Conservation (phyloP, 2,888 invertebrate genomes). For the Venusia cambrica region DNA sequence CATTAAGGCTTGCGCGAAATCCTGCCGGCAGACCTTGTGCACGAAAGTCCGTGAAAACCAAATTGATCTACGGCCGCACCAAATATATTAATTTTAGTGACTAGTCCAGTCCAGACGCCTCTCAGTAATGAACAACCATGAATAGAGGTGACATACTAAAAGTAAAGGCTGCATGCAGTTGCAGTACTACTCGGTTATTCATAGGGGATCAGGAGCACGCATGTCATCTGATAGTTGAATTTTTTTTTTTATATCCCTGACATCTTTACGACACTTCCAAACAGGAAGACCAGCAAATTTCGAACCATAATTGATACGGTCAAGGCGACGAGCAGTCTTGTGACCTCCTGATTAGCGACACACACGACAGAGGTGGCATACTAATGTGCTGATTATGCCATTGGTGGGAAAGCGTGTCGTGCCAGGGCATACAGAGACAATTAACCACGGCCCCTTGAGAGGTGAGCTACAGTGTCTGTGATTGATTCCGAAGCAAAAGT, state of each 20-base stretch:
- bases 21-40: too few relatives aligned
- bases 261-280: background rate
- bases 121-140: too few relatives aligned
- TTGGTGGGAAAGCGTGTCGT: slow-evolving; percentile 45
- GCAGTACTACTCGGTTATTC: too few relatives aligned
- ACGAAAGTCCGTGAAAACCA: too few relatives aligned
- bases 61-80: too few relatives aligned
- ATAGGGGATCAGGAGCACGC: too few relatives aligned
- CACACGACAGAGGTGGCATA: slow-evolving; percentile 32
- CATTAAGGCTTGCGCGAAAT: too few relatives aligned
- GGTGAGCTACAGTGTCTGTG: background rate
- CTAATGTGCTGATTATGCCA: slow-evolving; percentile 30
- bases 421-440: slow-evolving; percentile 28
- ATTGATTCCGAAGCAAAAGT: slow-evolving; percentile 3
- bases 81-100: too few relatives aligned
- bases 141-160: too few relatives aligned
- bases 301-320: background rate
- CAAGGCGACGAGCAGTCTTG: slow-evolving; percentile 18
- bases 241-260: background rate
- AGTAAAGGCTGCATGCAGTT: too few relatives aligned
- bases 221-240: too few relatives aligned
- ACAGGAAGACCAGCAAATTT: slow-evolving; percentile 5
- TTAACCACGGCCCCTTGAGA: slow-evolving; percentile 13
- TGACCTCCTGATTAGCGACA: slow-evolving; percentile 25
- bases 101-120: too few relatives aligned